Conservation (phyloP, 1,140 invertebrate species). For the Stegodyphus dumicola region DNA sequence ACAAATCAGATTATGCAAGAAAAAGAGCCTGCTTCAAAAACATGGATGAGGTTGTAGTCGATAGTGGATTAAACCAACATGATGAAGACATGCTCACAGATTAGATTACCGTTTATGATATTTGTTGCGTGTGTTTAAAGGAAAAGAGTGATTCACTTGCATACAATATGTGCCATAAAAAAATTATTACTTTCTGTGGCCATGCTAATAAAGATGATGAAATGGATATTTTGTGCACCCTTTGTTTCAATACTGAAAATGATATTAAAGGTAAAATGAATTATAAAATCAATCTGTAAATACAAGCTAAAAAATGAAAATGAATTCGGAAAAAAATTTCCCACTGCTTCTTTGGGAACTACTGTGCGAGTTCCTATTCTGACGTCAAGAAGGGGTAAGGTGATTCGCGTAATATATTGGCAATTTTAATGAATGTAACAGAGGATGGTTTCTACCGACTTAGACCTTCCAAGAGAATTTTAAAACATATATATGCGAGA, state of each 20-base stretch:
- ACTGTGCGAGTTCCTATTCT: constrained; percentile 17
- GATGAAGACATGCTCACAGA: constrained; percentile 10
- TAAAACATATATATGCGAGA: constrained; percentile 13
- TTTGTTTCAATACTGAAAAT: constrained; percentile 36
- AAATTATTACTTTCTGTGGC: constrained; percentile 15
- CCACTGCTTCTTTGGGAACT: not conserved
- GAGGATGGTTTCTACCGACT: constrained; percentile 13
- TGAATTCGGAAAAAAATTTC: constrained; percentile 17
- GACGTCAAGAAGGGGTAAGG: constrained; percentile 1
- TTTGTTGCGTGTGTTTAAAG: constrained; percentile 16
- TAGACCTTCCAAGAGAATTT: constrained; percentile 2
- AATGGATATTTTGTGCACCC: constrained; percentile 26
- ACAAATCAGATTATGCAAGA: not conserved
- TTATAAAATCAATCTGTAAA: constrained; percentile 25
- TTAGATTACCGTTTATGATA: constrained; percentile 15
- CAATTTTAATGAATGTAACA: constrained; percentile 12
- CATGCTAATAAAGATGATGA: constrained; percentile 28
- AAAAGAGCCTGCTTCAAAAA: constrained; percentile 13
- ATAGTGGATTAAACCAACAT: constrained; percentile 18
- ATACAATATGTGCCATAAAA: constrained; percentile 3
- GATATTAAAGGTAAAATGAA: constrained; percentile 12
- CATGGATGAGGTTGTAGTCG: constrained; percentile 9
- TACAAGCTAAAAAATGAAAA: constrained; percentile 13
- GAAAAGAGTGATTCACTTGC: constrained; percentile 1
- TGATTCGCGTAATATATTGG: constrained; percentile 26